phyloP scores from a whole-genome alignment of 2,113 vertebrate genomes.

The Antechinus flavipes region DNA sequence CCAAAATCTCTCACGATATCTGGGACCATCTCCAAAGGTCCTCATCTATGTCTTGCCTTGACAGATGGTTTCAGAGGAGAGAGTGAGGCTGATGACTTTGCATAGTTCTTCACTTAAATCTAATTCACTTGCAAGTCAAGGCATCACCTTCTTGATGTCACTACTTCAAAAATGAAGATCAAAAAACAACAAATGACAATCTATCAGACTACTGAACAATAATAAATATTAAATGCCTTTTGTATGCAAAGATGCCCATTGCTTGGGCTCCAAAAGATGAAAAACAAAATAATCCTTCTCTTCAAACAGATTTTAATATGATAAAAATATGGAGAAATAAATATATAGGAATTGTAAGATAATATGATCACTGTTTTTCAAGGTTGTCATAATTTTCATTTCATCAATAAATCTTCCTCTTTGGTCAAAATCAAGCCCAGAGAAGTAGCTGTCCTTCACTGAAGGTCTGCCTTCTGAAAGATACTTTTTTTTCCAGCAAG shows the following conservation, averaged over 20 bases:
- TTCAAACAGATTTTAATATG: neutral
- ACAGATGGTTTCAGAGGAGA: too few relatives aligned
- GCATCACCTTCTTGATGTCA: too few relatives aligned
- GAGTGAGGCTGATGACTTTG: too few relatives aligned
- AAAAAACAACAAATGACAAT: too few relatives aligned
- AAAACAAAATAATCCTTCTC: neutral
- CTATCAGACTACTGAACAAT: neutral
- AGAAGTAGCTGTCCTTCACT: neutral
- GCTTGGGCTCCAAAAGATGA: neutral
- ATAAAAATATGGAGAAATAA: neutral
- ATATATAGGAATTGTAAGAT: neutral
- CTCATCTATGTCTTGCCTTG: too few relatives aligned
- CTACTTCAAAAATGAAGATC: too few relatives aligned
- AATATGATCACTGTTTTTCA: neutral
- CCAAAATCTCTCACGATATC: too few relatives aligned
- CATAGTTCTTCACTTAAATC: too few relatives aligned
- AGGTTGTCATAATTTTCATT: neutral
- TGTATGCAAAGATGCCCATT: neutral
- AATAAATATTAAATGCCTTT: neutral
- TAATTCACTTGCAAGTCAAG: too few relatives aligned
- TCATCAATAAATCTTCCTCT: neutral
- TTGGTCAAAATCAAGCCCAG: neutral
- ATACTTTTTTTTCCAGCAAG: neutral
- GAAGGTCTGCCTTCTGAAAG: neutral
- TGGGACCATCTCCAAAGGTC: too few relatives aligned